phyloP scores from a whole-genome alignment of 2,113 vertebrate genomes.

The Drymodes brunneopygia region DNA sequence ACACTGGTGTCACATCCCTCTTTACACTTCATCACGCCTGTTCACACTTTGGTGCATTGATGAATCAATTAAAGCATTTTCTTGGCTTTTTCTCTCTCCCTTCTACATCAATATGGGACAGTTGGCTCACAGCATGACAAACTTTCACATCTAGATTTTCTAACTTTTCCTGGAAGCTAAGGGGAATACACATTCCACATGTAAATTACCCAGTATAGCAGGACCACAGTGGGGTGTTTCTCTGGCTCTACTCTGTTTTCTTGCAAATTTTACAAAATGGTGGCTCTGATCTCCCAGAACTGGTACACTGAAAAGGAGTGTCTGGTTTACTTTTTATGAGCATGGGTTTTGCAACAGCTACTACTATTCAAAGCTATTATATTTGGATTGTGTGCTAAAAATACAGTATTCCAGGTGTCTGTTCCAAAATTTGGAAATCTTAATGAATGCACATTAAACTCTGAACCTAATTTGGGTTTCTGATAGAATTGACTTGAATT shows the following conservation, averaged over 20 bases:
- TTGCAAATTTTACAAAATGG: neutral
- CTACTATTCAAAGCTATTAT: neutral
- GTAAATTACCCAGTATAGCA: neutral
- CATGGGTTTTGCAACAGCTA: neutral
- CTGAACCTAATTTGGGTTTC: neutral
- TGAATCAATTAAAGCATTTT: slow-evolving; percentile 63
- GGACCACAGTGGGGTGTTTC: neutral
- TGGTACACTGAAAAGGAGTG: neutral
- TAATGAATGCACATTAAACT: neutral
- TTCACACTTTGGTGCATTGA: slow-evolving; percentile 60
- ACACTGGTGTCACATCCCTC: slow-evolving; percentile 46
- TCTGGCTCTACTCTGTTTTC: neutral
- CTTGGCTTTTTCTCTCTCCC: slow-evolving; percentile 27
- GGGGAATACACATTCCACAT: neutral
- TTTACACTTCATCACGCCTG: slow-evolving; percentile 67
- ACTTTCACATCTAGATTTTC: slow-evolving; percentile 4
- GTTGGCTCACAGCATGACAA: slow-evolving; percentile 23
- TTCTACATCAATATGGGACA: slow-evolving; percentile 47
- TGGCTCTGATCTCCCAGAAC: neutral
- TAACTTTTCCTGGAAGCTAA: slow-evolving; percentile 42
- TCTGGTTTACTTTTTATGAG: neutral
- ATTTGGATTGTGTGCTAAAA: neutral
- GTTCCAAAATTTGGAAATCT: neutral
- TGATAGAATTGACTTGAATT: neutral
- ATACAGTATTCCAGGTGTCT: neutral